These are phyloP conservation scores for Catalaphyllia jardinei DNA, from an alignment of 64 coral and sea anemone genomes.

Conservation along the genomic window DNA sequence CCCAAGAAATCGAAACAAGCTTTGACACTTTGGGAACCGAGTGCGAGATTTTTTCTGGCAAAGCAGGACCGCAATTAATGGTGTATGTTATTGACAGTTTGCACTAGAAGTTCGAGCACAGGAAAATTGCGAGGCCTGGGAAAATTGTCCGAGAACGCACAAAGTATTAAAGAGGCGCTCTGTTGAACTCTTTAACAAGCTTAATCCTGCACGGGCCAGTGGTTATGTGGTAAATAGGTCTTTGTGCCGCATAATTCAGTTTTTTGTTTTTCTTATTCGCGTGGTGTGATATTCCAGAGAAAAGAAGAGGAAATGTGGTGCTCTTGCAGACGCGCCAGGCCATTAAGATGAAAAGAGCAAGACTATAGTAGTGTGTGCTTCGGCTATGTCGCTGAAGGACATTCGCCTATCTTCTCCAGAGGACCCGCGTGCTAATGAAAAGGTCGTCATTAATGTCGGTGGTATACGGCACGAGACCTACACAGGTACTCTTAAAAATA, in stretches of 20 bases:
- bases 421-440: conserved; percentile 45
- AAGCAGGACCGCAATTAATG: conserved; percentile 6
- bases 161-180: not conserved
- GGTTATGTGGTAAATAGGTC: not conserved
- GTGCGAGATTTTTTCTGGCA: not conserved
- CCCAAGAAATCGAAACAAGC: not conserved
- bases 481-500: conserved; percentile 70
- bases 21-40: not conserved
- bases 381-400: conserved; percentile 27
- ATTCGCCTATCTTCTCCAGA: conserved; percentile 14
- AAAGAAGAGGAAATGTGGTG: not conserved
- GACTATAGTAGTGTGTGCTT: not conserved
- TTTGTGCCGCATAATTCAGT: conserved; percentile 20
- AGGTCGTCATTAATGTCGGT: conserved; percentile 85
- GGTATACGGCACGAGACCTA: conserved; percentile 84
- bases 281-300: not conserved
- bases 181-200: not conserved
- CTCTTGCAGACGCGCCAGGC: not conserved
- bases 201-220: not conserved
- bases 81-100: conserved; percentile 20
- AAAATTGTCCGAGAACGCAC: not conserved
- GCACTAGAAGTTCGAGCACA: not conserved
- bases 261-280: not conserved
- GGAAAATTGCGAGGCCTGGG: not conserved
- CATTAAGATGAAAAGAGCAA: not conserved